Base-by-base conservation (phyloP, 2,113 vertebrate genomes). In the Pachycephala philippinensis region DNA sequence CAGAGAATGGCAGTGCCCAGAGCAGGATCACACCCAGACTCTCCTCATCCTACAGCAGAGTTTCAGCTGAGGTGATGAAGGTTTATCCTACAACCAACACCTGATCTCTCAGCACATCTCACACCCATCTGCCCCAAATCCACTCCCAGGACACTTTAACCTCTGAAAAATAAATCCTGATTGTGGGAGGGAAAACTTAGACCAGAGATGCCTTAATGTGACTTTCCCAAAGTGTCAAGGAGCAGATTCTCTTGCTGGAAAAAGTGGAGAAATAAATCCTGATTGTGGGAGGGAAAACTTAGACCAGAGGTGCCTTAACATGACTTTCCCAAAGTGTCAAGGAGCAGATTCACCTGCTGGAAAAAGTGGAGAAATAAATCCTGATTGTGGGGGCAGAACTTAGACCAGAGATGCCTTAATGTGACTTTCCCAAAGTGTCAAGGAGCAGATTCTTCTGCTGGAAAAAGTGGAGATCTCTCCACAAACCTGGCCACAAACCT, bases 101-200 rank as follows among this genome's bases (percentile, higher is more conserved):
- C 60, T 45, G 45, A 60, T 66, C 70, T 54, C 69, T 18, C 66
- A 56, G 56, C 27, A 15, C 15, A 18, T 22, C 64, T 61, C 60
- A 7, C 28, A 3, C 9, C 49, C 27, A 14, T 8, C 65, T 72
- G 50, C 50, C 45, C 66, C 56, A 31, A 53, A 18, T 33, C 44
- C 69, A 44, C 30, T 11, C 35, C 13, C 4, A 0, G 20, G n/a
- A 31, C 19, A n/a, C 21, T 45, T 65, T 30, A 45, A 49, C 45
- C 47, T 23, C 19, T 39, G 44, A 45, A 64, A 64, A 85, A 31
- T 5, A 53, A 75, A 18, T n/a, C 68, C 23, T 31, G 16, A 37
- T 8, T 7, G 9, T 50, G 10, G 3, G 26, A 3, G 5, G n/a
- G 4, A 2, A 40, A 16, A 22, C 5, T 50, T 18, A 13, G 15